phyloP scores from a whole-genome alignment of 2,888 invertebrate genomes.

The Dromius quadrimaculatus region DNA sequence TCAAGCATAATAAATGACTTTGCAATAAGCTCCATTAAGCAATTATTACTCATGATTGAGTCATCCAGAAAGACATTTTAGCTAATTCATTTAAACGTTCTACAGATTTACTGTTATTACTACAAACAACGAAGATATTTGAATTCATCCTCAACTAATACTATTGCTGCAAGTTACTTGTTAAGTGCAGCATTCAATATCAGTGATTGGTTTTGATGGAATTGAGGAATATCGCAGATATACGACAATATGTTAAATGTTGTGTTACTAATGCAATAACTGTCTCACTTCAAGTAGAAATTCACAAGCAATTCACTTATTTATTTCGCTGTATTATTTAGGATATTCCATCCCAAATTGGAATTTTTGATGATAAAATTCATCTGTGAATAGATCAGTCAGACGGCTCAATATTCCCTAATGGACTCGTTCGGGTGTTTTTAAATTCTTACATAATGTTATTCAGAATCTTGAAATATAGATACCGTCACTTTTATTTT shows the following conservation, averaged over 20 bases:
- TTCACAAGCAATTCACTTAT: not conserved
- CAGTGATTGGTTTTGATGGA: slow-evolving; percentile 18
- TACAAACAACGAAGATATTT: slow-evolving; percentile 45
- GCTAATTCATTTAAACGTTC: slow-evolving; percentile 43
- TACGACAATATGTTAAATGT: slow-evolving; percentile 29
- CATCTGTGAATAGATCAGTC: too few species aligned
- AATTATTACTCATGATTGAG: slow-evolving; percentile 44
- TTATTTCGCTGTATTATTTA: too few species aligned
- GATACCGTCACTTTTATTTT: too few species aligned
- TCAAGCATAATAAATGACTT: too few species aligned
- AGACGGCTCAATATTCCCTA: too few species aligned
- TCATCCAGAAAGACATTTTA: slow-evolving; percentile 44
- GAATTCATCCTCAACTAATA: slow-evolving; percentile 43
- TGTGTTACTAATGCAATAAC: slow-evolving; percentile 28
- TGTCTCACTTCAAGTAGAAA: slow-evolving; percentile 1
- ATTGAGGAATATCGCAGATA: slow-evolving; percentile 1
- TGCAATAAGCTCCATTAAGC: slow-evolving; percentile 39
- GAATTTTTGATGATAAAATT: too few species aligned
- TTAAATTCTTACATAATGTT: too few species aligned
- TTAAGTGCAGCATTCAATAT: slow-evolving; percentile 28
- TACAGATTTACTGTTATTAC: slow-evolving; percentile 48
- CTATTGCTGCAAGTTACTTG: slow-evolving; percentile 43
- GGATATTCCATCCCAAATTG: too few species aligned
- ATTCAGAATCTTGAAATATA: too few species aligned
- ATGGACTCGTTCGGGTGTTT: too few species aligned